Percentiles rank a stretch among this genome's conserved stretches.
phyloP scores from a whole-genome alignment of 92 coral and sea anemone genomes.

The Scolanthus callimorphus region DNA sequence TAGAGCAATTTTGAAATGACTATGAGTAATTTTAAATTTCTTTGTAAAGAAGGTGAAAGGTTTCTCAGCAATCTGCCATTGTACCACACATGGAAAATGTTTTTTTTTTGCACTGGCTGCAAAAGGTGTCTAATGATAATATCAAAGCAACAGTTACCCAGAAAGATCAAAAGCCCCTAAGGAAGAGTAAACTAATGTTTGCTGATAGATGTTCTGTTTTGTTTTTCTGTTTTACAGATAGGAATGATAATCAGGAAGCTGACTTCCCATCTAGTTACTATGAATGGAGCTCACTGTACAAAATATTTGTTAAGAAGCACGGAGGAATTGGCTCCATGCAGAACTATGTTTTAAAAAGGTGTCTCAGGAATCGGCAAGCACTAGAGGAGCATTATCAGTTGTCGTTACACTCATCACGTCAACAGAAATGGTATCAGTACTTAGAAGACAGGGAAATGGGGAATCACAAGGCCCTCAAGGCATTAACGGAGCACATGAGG shows the following conservation, averaged over 20 bases:
- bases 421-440: conserved; percentile 99
- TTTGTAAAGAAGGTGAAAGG: too few species aligned
- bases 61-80: too few species aligned
- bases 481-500: conserved; percentile 98
- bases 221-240: conserved; percentile 27
- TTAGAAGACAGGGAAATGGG: conserved; percentile 96
- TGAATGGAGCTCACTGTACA: conserved; percentile 98
- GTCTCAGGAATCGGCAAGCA: conserved; percentile 97
- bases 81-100: too few species aligned
- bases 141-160: too few species aligned
- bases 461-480: conserved; percentile 91
- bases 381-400: conserved; percentile 97
- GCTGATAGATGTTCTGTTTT: too few species aligned
- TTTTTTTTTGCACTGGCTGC: too few species aligned
- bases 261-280: conserved; percentile 93
- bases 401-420: conserved; percentile 96
- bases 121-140: too few species aligned
- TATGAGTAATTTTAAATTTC: too few species aligned
- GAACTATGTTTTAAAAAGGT: conserved; percentile 94
- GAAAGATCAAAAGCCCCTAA: too few species aligned
- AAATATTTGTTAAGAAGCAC: conserved; percentile 93
- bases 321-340: conserved; percentile 94
- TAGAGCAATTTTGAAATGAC: too few species aligned
- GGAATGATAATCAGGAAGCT: conserved; percentile 61
- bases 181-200: too few species aligned